Conservation (phyloP, 1,140 invertebrate genomes). For the Hyphantria cunea region DNA sequence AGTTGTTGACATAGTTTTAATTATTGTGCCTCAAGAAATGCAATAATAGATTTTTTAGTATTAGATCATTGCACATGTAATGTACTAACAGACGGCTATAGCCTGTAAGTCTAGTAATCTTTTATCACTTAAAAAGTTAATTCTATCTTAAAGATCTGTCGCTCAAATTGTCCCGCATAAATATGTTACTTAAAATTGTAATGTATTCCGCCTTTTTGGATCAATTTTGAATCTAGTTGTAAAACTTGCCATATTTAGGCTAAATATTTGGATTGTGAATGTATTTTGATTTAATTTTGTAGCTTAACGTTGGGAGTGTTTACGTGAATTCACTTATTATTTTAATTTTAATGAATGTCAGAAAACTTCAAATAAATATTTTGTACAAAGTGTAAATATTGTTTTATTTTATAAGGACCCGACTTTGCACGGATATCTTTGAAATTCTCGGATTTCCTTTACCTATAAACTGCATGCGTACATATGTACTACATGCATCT, state of each 20-base stretch:
- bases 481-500: too few relatives aligned
- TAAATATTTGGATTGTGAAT: constrained; percentile 7
- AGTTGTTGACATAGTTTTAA: too few relatives aligned
- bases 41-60: too few relatives aligned
- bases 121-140: too few relatives aligned
- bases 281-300: constrained; percentile 1
- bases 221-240: constrained; percentile 12
- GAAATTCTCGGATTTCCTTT: too few relatives aligned
- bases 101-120: too few relatives aligned
- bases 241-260: constrained; percentile 23
- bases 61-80: too few relatives aligned
- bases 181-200: constrained; percentile 1
- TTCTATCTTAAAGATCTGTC: background rate
- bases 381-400: constrained; percentile 27
- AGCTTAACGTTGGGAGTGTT: constrained; percentile 1
- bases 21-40: too few relatives aligned
- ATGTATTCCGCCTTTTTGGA: constrained; percentile 7
- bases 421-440: too few relatives aligned
- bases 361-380: constrained; percentile 20
- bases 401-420: constrained; percentile 9
- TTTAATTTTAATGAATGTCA: constrained; percentile 19
- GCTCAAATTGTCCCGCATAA: constrained; percentile 9
- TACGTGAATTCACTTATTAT: constrained; percentile 1
- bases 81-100: too few relatives aligned
- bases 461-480: too few relatives aligned